Evolutionary conservation across 2,888 invertebrate species (phyloP), one percentile per base, ranked within the genome.

Genomic region (Crematogaster levior): DNA sequence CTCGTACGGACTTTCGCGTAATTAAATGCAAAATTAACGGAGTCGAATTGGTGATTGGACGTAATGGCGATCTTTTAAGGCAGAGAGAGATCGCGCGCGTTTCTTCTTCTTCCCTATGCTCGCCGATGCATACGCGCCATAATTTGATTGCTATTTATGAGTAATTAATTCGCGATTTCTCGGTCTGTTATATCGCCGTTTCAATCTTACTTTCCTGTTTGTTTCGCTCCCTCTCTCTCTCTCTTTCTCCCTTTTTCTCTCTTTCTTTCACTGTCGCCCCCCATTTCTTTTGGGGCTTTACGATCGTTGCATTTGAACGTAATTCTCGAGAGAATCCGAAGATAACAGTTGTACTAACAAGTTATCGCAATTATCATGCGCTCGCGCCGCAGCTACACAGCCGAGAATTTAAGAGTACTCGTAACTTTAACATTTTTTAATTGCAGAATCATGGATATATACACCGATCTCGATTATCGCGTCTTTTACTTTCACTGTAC

Each of bases 81-180:
- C 43, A 24, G 48, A 70, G 30, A 60, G 51, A 68, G 46, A 72
- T 43, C 21, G 40, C 53, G 40, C 37, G 10, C 1, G 43, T 34
- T 65, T 48, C 18, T 63, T 10, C 12, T 43, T 48, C 30, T 46
- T n/a, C 30, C 9, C 1, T 18, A 10, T 7, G 10, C 10, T 30
- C 10, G 6, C n/a, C 72, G 37, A 27, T 79, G 81, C 51, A 83
- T 70, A 48, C 65, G 66, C 63, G 58, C 61, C 70, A 81, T 86
- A 88, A 84, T 75, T 84, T 87, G 83, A 82, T 85, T 87, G 75
- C 87, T 70, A 86, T 88, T 86, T 86, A 86, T 84, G 85, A 83
- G 85, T 84, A 85, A 86, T 86, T 86, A 84, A 85, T 85, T 73
- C 81, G 53, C 68, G 56, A 85, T 70, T 24, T 53, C 63, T 61